These are phyloP conservation scores for Brachymystax lenok DNA, from an alignment of 2,797 vertebrate genomes.

Conservation along the genomic window DNA sequence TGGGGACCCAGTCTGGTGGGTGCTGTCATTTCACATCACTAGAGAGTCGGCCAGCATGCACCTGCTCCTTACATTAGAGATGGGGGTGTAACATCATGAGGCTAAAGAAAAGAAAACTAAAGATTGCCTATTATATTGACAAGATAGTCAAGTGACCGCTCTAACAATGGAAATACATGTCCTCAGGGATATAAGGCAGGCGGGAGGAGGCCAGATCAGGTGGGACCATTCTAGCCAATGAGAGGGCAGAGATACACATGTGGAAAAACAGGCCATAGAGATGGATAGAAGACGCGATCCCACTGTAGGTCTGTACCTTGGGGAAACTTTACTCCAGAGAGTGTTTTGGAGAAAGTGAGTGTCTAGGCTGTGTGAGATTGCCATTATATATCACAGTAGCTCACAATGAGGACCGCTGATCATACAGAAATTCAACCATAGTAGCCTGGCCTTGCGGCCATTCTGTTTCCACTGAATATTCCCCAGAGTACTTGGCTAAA, in stretches of 20 bases:
- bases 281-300: not conserved
- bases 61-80: conserved; percentile 58
- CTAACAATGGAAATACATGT: too few relatives aligned
- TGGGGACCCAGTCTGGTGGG: conserved; percentile 38
- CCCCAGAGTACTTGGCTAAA: conserved; percentile 35
- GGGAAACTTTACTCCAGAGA: not conserved
- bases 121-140: too few relatives aligned
- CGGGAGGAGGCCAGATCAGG: too few relatives aligned
- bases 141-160: too few relatives aligned
- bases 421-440: conserved; percentile 3
- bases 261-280: too few relatives aligned
- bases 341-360: not conserved
- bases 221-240: too few relatives aligned
- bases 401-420: conserved; percentile 27
- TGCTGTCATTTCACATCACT: conserved; percentile 50
- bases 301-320: not conserved
- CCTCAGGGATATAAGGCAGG: too few relatives aligned
- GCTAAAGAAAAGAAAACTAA: not conserved
- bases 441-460: not conserved
- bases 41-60: conserved; percentile 53
- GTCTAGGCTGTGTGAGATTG: not conserved
- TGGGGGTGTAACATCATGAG: not conserved
- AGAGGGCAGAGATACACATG: too few relatives aligned
- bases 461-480: conserved; percentile 20
- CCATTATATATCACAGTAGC: not conserved